phyloP scores from a whole-genome alignment of 2,888 invertebrate species.

The Gandaritis pyraliata region DNA sequence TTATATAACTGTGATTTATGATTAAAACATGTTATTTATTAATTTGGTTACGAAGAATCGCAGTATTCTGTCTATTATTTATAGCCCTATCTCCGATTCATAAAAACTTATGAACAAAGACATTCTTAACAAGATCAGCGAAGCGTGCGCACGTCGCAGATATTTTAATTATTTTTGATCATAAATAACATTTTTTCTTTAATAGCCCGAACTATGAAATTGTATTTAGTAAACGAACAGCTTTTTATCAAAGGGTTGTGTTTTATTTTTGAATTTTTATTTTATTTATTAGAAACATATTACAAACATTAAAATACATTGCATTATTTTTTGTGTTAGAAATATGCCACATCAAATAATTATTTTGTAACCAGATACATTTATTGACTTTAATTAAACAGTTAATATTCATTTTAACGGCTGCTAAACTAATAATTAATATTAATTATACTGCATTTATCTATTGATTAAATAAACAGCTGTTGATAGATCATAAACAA shows the following conservation, averaged over 20 bases:
- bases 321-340: background rate
- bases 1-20: slow-evolving; percentile 28
- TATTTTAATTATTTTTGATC: background rate
- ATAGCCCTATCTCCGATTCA: slow-evolving; percentile 20
- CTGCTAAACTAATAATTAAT: slow-evolving; percentile 13
- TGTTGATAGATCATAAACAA: slow-evolving; percentile 4
- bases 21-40: slow-evolving; percentile 15
- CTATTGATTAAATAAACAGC: slow-evolving; percentile 6
- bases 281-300: too few species aligned
- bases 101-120: slow-evolving; percentile 4
- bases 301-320: too few species aligned
- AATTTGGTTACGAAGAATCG: slow-evolving; percentile 26
- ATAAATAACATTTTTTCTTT: background rate
- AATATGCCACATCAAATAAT: background rate
- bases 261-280: too few species aligned
- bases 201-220: too few species aligned
- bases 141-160: background rate
- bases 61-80: slow-evolving; percentile 21
- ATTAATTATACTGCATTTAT: slow-evolving; percentile 15
- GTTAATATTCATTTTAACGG: slow-evolving; percentile 15
- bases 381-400: slow-evolving; percentile 4
- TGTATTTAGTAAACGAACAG: too few species aligned
- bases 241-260: too few species aligned
- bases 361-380: slow-evolving; percentile 10
- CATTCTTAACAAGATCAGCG: slow-evolving; percentile 1